Conservation (phyloP, 2,797 vertebrate species). For the Brachymystax lenok region DNA sequence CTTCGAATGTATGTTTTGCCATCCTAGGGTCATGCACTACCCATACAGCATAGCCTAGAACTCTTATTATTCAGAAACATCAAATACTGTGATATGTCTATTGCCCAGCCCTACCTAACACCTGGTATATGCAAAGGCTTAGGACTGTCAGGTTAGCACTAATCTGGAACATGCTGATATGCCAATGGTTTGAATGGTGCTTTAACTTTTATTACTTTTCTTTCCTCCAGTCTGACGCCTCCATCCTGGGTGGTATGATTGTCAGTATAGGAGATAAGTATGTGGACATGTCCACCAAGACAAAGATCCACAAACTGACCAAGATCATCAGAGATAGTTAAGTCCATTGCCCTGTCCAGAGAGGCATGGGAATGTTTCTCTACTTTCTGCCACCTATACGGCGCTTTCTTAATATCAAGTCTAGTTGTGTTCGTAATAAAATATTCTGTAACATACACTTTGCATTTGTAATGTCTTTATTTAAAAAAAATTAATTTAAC, state of each 20-base stretch:
- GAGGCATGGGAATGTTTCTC: background rate
- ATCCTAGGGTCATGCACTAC: no score
- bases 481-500: accelerated
- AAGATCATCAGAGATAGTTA: slow-evolving; percentile 84
- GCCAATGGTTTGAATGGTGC: background rate
- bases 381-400: slow-evolving; percentile 6
- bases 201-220: slow-evolving; percentile 6
- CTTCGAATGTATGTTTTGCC: no score
- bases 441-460: slow-evolving; percentile 43
- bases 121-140: background rate
- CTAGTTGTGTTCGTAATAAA: slow-evolving; percentile 53
- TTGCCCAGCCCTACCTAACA: no score
- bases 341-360: slow-evolving; percentile 47
- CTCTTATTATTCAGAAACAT: no score
- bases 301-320: slow-evolving; percentile 94
- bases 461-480: background rate
- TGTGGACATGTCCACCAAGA: slow-evolving; percentile 84
- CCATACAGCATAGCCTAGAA: no score
- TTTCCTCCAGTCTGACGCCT: slow-evolving; percentile 79
- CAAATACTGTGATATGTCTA: no score
- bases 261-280: slow-evolving; percentile 92
- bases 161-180: background rate
- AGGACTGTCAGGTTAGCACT: background rate
- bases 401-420: slow-evolving; percentile 29
- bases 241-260: slow-evolving; percentile 94